A percentile compares a stretch with the other conserved stretches of the same genome.
Conservation (phyloP, 2,113 vertebrate genomes). For the Rhizomys pruinosus region DNA sequence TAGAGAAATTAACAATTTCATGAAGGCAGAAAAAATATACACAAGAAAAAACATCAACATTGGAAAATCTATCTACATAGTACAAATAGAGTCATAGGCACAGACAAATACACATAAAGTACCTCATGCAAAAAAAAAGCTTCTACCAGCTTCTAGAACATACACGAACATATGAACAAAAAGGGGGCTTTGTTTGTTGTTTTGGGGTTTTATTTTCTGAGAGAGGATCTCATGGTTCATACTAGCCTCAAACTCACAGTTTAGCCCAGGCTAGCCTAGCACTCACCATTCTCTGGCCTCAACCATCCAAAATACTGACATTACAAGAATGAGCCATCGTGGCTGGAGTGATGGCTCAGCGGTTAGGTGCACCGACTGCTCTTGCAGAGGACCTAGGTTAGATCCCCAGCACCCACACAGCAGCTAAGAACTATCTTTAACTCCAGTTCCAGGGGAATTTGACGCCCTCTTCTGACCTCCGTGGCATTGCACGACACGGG, state of each 20-base stretch:
- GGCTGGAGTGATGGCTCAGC: too few species aligned
- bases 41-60: neutral
- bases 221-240: neutral
- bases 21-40: conserved; percentile 13
- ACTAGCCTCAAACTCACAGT: neutral
- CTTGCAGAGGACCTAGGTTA: too few species aligned
- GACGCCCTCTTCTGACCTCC: too few species aligned
- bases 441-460: too few species aligned
- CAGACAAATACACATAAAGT: neutral
- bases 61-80: neutral
- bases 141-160: neutral
- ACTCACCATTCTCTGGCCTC: neutral
- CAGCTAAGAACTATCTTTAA: too few species aligned
- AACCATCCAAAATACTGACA: neutral
- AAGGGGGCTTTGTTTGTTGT: neutral
- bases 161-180: neutral
- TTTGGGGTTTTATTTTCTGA: neutral
- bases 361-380: too few species aligned
- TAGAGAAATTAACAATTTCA: conserved; percentile 28
- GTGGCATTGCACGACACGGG: too few species aligned
- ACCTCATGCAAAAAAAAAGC: neutral
- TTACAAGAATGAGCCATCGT: too few species aligned
- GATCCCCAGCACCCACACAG: too few species aligned
- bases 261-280: neutral
- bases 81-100: neutral